Percentiles rank a stretch among this genome's conserved stretches.
phyloP scores from a whole-genome alignment of 2,888 invertebrate species.

The Hoplodrina blanda region DNA sequence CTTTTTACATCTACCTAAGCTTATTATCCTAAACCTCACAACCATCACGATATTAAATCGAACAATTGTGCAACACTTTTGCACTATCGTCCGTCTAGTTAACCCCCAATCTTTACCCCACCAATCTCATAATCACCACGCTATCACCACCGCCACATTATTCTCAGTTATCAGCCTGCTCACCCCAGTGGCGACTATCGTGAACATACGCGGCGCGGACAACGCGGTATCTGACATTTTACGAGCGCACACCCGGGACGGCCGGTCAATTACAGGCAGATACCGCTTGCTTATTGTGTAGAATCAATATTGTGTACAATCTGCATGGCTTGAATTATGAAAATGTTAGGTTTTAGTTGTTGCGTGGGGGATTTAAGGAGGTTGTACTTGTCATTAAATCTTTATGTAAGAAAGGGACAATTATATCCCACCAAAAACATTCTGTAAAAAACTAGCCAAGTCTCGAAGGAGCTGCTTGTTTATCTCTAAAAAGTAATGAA shows the following conservation, averaged over 20 bases:
- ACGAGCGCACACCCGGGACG: conserved; percentile 70
- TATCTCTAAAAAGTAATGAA: too few relatives aligned
- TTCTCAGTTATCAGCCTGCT: conserved; percentile 61
- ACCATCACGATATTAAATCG: too few relatives aligned
- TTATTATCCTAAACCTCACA: too few relatives aligned
- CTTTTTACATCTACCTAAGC: too few relatives aligned
- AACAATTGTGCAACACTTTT: not conserved
- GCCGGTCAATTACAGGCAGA: conserved; percentile 72
- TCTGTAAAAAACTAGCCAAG: too few relatives aligned
- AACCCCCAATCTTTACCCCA: conserved; percentile 38
- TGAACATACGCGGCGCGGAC: conserved; percentile 69
- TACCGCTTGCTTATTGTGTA: conserved; percentile 62
- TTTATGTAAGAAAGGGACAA: too few relatives aligned
- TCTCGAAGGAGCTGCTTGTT: too few relatives aligned
- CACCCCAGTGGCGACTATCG: conserved; percentile 68
- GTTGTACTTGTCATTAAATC: not conserved
- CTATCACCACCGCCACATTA: conserved; percentile 55
- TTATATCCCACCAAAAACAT: too few relatives aligned
- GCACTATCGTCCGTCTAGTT: conserved; percentile 13
- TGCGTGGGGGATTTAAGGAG: not conserved
- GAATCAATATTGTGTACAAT: conserved; percentile 52
- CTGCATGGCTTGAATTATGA: conserved; percentile 34
- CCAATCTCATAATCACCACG: conserved; percentile 51
- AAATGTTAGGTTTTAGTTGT: conserved; percentile 26
- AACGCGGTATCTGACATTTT: conserved; percentile 77